Percentiles rank a stretch among this genome's conserved stretches.
Evolutionary conservation across 2,888 invertebrate species (phyloP).

Genomic region (Lasioglossum pauxillum): DNA sequence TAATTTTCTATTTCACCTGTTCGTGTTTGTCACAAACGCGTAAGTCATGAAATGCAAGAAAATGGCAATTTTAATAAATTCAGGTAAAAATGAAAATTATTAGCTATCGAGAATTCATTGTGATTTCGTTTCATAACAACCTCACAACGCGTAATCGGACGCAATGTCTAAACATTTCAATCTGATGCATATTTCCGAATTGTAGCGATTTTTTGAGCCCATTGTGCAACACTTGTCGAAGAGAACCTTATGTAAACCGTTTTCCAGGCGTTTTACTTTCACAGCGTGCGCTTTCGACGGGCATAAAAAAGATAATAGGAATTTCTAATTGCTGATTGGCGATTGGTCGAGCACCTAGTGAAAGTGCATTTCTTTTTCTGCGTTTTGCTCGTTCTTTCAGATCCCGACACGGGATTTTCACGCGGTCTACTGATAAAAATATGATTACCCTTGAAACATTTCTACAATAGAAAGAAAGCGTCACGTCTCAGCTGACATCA

Average conservation of each 20-base stretch:
- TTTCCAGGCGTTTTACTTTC: conserved; percentile 24
- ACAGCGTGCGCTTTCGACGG: conserved; percentile 36
- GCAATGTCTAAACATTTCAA: neutral
- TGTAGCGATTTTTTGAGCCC: neutral
- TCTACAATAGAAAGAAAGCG: neutral
- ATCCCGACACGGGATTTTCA: neutral
- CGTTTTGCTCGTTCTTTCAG: neutral
- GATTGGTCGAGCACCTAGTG: conserved; percentile 20
- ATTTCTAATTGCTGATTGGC: conserved; percentile 50
- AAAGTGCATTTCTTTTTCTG: conserved; percentile 21
- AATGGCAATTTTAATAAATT: no score
- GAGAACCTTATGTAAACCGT: conserved; percentile 11
- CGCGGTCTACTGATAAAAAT: neutral
- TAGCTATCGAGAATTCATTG: no score
- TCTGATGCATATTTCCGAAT: neutral
- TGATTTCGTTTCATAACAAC: neutral
- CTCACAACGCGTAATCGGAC: neutral
- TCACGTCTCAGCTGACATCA: conserved; percentile 4
- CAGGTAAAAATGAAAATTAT: no score
- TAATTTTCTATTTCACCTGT: neutral
- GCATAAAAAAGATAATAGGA: conserved; percentile 40
- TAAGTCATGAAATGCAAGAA: neutral
- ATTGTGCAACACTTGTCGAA: neutral
- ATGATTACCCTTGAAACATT: conserved; percentile 2
- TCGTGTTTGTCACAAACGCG: neutral